Evolutionary conservation across 2,113 vertebrate genomes (phyloP), one percentile per base, ranked within the genome.

Genomic region (Eleginops maclovinus): DNA sequence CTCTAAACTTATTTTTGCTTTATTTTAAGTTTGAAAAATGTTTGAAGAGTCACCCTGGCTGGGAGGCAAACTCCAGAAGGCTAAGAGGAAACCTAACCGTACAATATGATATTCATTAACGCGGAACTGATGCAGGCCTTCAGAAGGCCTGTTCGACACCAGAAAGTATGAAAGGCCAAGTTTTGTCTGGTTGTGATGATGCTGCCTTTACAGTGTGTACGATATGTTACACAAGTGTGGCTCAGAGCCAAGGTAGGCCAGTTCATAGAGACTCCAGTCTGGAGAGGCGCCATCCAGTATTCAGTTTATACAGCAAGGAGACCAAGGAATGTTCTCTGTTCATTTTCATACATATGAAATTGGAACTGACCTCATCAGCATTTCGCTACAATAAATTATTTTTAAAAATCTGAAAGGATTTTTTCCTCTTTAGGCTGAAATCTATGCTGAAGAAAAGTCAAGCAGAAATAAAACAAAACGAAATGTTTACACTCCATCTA

Each of bases 251-350:
- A 63, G 53, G 70, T 81, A 82, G 85, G 79, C 81, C 79, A 87
- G 70, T 81, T 84, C 31, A 12, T 83, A 68, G 56, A 79, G 76
- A 79, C 72, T 82, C 71, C n/a, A 64, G 65, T 75, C 60, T 80
- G 70, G 75, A 89, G 72, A 83, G 72, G 68, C 68, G 69, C 83
- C 88, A 90, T 89, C 68, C 72, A 87, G 75, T 72, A 81, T 85
- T 84, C 83, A 81, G 79, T 90, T 87, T 85, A 81, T 84, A 79
- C 70, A 88, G 73, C 82, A 66, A 60, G 55, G 80, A 85, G 81
- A 85, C 77, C 79, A 36, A 87, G 83, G 90, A 93, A 93, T 93
- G 87, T 87, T 88, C 80, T 91, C 88, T 89, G 88, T 86, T 91
- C 87, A 84, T 79, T 89, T 92, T 93, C 85, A 93, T 86, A 86